phyloP scores from a whole-genome alignment of 2,888 invertebrate genomes.

The Zhengitettix transpicula region DNA sequence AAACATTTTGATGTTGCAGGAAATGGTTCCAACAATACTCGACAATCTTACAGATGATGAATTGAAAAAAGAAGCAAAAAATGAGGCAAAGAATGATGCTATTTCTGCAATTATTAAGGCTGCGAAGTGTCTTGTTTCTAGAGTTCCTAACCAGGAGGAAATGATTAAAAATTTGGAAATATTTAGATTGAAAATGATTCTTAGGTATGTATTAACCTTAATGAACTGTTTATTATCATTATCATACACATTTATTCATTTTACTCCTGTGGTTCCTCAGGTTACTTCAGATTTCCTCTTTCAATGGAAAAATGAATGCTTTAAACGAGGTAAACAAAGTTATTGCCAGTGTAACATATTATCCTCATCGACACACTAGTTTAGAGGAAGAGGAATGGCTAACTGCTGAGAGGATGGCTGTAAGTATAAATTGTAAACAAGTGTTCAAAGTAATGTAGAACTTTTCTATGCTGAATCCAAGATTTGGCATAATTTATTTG shows the following conservation, averaged over 20 bases:
- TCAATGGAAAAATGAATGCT: constrained; percentile 98
- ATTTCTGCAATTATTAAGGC: constrained; percentile 88
- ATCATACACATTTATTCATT: not conserved
- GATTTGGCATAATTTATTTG: no score
- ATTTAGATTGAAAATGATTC: constrained; percentile 90
- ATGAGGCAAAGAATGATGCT: constrained; percentile 90
- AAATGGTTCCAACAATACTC: constrained; percentile 75
- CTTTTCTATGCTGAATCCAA: no score
- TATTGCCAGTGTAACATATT: constrained; percentile 77
- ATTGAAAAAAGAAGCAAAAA: constrained; percentile 86
- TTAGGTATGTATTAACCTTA: constrained; percentile 27
- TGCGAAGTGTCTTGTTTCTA: constrained; percentile 72
- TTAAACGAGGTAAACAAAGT: constrained; percentile 96
- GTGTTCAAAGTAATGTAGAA: no score
- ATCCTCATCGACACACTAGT: constrained; percentile 56
- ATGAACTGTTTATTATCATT: no score
- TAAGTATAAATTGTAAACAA: constrained; percentile 38
- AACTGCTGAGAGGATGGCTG: constrained; percentile 86
- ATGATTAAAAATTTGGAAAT: constrained; percentile 71
- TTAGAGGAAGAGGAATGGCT: constrained; percentile 79
- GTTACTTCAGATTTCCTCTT: constrained; percentile 88
- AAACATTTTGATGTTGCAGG: constrained; percentile 33
- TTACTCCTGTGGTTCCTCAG: constrained; percentile 24
- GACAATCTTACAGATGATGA: constrained; percentile 91
- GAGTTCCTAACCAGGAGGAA: constrained; percentile 72